These are phyloP conservation scores for Elgaria multicarinata DNA, from an alignment of 2,113 vertebrate species.

Conservation along the genomic window DNA sequence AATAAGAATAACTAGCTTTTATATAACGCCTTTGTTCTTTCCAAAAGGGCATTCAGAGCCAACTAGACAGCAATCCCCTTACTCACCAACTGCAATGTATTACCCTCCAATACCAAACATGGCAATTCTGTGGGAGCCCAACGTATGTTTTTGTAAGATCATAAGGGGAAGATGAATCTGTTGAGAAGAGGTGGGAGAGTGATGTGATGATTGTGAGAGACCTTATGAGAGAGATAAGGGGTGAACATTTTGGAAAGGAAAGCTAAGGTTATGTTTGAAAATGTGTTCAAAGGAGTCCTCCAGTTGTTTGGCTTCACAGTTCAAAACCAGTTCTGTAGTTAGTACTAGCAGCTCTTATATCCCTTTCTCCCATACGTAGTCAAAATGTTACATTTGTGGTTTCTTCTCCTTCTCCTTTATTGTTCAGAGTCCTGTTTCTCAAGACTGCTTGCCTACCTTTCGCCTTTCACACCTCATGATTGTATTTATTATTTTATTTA, in stretches of 20 bases:
- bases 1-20: background rate
- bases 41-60: background rate
- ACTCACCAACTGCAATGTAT: background rate
- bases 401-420: background rate
- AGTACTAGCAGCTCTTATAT: background rate
- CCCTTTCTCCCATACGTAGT: background rate
- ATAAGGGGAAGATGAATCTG: background rate
- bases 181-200: background rate
- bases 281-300: background rate
- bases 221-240: background rate
- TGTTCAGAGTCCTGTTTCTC: background rate
- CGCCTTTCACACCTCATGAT: background rate
- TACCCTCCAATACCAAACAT: constrained; percentile 8
- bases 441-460: background rate
- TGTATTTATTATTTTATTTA: background rate
- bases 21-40: background rate
- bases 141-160: background rate
- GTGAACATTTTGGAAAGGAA: background rate
- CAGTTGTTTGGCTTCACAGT: background rate
- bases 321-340: background rate
- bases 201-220: background rate
- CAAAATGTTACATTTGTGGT: too few species aligned
- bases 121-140: constrained; percentile 13
- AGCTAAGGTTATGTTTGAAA: background rate
- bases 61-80: background rate